Evolutionary conservation across 2,797 vertebrate species (phyloP).

Genomic region (Podarcis lilfordi): DNA sequence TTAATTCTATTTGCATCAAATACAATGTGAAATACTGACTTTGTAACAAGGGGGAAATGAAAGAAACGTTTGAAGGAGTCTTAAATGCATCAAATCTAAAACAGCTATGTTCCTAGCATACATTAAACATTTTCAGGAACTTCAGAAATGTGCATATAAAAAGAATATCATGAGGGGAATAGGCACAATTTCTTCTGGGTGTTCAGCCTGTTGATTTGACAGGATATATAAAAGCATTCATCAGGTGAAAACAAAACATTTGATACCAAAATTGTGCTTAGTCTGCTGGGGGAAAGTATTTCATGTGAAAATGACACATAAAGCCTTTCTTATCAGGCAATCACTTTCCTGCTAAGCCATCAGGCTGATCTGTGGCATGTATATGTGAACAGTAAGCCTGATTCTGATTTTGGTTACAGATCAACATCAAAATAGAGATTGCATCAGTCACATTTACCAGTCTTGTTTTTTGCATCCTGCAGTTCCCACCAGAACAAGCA

Average conservation of each 20-base stretch:
- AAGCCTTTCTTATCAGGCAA: not conserved
- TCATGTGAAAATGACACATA: not conserved
- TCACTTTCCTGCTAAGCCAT: not conserved
- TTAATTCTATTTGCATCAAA: conserved; percentile 15
- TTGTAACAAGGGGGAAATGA: conserved; percentile 13
- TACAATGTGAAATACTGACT: conserved; percentile 9
- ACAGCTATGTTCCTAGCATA: not conserved
- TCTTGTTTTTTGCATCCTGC: not conserved
- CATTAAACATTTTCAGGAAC: conserved; percentile 4
- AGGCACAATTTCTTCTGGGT: not conserved
- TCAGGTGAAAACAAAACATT: not conserved
- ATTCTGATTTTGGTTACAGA: not conserved
- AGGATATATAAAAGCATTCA: not conserved
- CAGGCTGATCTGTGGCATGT: not conserved
- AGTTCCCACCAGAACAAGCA: not conserved
- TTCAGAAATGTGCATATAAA: not conserved
- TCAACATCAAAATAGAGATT: not conserved
- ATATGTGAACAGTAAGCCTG: not conserved
- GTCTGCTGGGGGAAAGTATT: not conserved
- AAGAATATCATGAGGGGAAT: not conserved
- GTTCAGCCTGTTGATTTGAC: not conserved
- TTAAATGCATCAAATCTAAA: not conserved
- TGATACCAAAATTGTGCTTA: not conserved
- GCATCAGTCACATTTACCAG: not conserved
- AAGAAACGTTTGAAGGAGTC: conserved; percentile 10